phyloP scores from a whole-genome alignment of 2,888 invertebrate species.

The Drosophila infuscata region DNA sequence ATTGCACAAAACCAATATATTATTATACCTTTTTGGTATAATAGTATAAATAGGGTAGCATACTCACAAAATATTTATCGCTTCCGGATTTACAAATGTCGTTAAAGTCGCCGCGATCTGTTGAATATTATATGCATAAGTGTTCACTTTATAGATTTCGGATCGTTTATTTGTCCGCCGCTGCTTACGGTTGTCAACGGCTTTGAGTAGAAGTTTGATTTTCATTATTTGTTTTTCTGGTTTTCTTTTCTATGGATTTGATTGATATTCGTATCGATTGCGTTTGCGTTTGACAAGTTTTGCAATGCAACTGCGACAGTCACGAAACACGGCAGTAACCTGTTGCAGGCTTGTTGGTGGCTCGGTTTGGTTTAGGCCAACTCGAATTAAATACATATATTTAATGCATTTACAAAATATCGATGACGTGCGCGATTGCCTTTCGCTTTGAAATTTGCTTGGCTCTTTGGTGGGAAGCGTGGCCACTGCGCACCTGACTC shows the following conservation, averaged over 20 bases:
- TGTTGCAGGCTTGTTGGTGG: slow-evolving; percentile 46
- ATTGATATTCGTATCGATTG: slow-evolving; percentile 82
- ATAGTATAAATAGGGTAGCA: slow-evolving; percentile 60
- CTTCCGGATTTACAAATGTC: slow-evolving; percentile 78
- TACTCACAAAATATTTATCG: slow-evolving; percentile 69
- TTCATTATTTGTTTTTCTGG: slow-evolving; percentile 19
- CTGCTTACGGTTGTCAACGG: slow-evolving; percentile 75
- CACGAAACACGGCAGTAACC: slow-evolving; percentile 44
- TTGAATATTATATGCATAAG: slow-evolving; percentile 76
- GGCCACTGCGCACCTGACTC: slow-evolving; percentile 66
- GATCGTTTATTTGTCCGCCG: slow-evolving; percentile 56
- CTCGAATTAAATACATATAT: slow-evolving; percentile 79
- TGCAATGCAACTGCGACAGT: slow-evolving; percentile 64
- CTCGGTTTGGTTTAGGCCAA: slow-evolving; percentile 63
- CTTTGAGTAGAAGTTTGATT: slow-evolving; percentile 49
- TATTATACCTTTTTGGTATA: no score
- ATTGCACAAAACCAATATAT: no score
- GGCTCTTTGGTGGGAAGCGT: slow-evolving; percentile 57
- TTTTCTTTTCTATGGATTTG: slow-evolving; percentile 64
- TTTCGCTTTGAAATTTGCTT: slow-evolving; percentile 62
- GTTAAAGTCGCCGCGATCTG: slow-evolving; percentile 53
- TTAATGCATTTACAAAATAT: slow-evolving; percentile 82
- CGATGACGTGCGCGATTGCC: slow-evolving; percentile 72
- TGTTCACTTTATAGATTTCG: slow-evolving; percentile 59
- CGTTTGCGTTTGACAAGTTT: slow-evolving; percentile 81